Evolutionary conservation across 1,140 invertebrate species (phyloP).

Genomic region (Lineus longissimus): DNA sequence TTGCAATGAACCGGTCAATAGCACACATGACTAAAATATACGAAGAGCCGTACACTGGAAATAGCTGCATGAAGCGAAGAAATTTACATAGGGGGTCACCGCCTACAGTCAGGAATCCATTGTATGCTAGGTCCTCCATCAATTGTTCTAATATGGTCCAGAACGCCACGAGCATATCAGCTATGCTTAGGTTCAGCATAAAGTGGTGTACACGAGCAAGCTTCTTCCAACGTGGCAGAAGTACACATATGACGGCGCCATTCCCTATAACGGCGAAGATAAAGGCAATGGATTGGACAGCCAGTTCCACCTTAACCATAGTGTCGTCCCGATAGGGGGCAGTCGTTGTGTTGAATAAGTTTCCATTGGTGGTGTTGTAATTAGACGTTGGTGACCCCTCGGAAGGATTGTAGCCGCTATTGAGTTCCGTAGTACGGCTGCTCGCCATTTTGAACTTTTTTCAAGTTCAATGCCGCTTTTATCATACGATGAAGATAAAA

Average conservation of each 20-base stretch:
- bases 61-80: background rate
- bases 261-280: background rate
- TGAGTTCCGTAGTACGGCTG: too few relatives aligned
- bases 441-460: too few relatives aligned
- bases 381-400: too few relatives aligned
- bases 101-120: background rate
- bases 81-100: background rate
- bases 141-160: background rate
- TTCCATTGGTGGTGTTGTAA: too few relatives aligned
- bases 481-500: too few relatives aligned
- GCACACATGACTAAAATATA: conserved; percentile 17
- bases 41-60: conserved; percentile 9
- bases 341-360: too few relatives aligned
- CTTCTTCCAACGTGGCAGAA: background rate
- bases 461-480: too few relatives aligned
- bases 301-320: too few relatives aligned
- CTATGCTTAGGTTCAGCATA: background rate
- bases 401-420: too few relatives aligned
- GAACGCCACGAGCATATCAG: background rate
- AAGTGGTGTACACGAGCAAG: background rate
- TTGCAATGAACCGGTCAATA: conserved; percentile 16
- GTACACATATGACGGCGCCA: background rate
- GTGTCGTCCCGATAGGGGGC: too few relatives aligned
- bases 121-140: background rate
- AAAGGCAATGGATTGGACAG: background rate